Evolutionary conservation across 2,888 invertebrate genomes (phyloP).

Genomic region (Lysandra coridon): DNA sequence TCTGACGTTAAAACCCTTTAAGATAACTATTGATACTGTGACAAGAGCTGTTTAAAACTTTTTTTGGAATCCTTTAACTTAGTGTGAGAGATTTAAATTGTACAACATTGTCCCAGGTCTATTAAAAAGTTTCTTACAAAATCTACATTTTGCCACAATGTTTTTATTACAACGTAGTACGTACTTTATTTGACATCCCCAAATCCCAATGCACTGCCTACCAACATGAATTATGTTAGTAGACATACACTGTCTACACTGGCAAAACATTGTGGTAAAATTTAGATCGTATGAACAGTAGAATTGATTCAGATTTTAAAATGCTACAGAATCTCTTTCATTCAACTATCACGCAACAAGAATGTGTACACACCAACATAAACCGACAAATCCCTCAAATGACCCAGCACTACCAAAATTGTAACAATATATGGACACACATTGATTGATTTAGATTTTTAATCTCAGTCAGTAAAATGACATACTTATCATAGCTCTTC

Average conservation of each 20-base stretch:
- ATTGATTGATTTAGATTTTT: conserved; percentile 21
- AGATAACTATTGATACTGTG: background rate
- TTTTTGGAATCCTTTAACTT: background rate
- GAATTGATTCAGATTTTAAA: background rate
- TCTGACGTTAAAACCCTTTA: background rate
- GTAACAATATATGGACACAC: conserved; percentile 47
- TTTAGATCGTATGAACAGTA: no score
- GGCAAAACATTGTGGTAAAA: no score
- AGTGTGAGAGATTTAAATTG: background rate
- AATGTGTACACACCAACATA: conserved; percentile 54
- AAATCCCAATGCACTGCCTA: background rate
- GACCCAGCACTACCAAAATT: conserved; percentile 61
- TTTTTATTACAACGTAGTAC: no score
- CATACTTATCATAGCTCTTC: background rate
- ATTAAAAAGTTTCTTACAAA: no score
- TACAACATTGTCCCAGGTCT: background rate
- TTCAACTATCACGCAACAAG: conserved; percentile 35
- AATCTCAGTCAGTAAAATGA: background rate
- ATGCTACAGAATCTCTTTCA: conserved; percentile 33
- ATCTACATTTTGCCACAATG: no score
- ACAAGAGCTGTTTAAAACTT: background rate
- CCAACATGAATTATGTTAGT: no score
- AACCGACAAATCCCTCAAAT: conserved; percentile 63
- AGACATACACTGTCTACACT: no score
- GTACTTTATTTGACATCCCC: background rate